Evolutionary conservation across 2,888 invertebrate genomes (phyloP).

Genomic region (Synanthedon myopaeformis): DNA sequence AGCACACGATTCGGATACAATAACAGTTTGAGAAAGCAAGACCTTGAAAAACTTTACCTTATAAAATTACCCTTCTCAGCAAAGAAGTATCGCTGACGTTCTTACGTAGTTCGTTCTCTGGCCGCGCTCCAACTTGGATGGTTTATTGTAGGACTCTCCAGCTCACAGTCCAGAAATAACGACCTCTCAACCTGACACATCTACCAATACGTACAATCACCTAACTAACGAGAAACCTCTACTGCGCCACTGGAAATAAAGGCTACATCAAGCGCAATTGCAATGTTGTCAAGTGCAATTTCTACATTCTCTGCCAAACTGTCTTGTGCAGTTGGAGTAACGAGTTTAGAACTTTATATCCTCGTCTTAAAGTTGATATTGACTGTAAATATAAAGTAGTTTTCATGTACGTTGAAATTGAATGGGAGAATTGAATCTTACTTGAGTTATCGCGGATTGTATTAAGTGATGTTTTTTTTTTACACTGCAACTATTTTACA

Average conservation of each 20-base stretch:
- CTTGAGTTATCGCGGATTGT: constrained; percentile 32
- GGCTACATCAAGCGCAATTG: constrained; percentile 2
- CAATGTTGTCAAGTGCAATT: constrained; percentile 7
- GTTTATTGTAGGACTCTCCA: constrained; percentile 26
- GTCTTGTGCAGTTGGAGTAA: not conserved
- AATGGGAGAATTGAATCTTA: constrained; percentile 27
- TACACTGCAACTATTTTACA: constrained; percentile 20
- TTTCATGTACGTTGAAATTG: constrained; percentile 18
- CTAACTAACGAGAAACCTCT: constrained; percentile 1
- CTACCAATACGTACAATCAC: constrained; percentile 1
- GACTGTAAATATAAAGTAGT: constrained; percentile 1
- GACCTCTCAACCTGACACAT: constrained; percentile 15
- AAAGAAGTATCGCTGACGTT: not conserved
- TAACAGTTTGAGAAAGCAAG: too few relatives aligned
- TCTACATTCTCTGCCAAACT: not conserved
- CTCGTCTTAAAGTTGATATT: constrained; percentile 9
- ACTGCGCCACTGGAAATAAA: constrained; percentile 3
- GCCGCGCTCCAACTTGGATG: constrained; percentile 25
- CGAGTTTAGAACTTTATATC: not conserved
- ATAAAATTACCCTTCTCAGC: not conserved
- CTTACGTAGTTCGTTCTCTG: constrained; percentile 10
- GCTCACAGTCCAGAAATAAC: constrained; percentile 36
- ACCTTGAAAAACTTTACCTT: too few relatives aligned
- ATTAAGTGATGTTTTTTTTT: constrained; percentile 21
- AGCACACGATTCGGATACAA: too few relatives aligned